A percentile compares a stretch with the other conserved stretches of the same genome.
These are phyloP conservation scores for Leptinotarsa lineolata DNA, from an alignment of 1,140 invertebrate species.

Conservation along the genomic window DNA sequence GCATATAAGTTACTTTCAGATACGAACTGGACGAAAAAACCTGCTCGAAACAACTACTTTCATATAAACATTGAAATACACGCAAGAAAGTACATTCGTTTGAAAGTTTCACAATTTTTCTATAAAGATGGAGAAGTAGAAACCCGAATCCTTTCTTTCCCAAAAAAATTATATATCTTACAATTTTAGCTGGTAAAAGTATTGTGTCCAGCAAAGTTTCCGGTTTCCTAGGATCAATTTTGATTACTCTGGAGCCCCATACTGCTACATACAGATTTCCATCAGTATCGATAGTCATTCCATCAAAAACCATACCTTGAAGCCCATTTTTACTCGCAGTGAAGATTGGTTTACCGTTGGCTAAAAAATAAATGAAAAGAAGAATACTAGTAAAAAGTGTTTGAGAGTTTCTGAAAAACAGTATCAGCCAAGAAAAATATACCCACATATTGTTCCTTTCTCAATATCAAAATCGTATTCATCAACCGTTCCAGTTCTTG, in stretches of 20 bases:
- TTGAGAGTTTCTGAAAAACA: neutral
- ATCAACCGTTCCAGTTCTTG: conserved; percentile 65
- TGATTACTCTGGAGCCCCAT: conserved; percentile 55
- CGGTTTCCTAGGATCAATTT: conserved; percentile 52
- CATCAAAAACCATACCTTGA: conserved; percentile 61
- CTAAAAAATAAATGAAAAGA: conserved; percentile 23
- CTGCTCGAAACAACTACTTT: too few relatives aligned
- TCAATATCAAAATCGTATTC: conserved; percentile 75
- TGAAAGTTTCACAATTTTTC: too few relatives aligned
- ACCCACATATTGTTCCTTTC: conserved; percentile 63
- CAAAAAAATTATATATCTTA: conserved; percentile 27
- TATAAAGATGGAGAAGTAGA: too few relatives aligned
- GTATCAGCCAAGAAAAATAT: neutral
- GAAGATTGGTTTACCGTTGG: conserved; percentile 41
- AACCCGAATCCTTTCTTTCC: too few relatives aligned
- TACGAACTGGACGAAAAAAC: too few relatives aligned
- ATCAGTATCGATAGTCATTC: conserved; percentile 70
- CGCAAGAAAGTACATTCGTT: neutral
- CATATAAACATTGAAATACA: too few relatives aligned
- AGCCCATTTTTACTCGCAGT: conserved; percentile 38
- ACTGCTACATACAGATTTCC: conserved; percentile 70
- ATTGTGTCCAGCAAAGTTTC: conserved; percentile 49
- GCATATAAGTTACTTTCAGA: too few relatives aligned
- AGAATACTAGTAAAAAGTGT: neutral
- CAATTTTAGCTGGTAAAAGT: conserved; percentile 49